Evolutionary conservation across 2,113 vertebrate genomes (phyloP), one percentile per base, ranked within the genome.

Genomic region (Pleuronectes platessa): DNA sequence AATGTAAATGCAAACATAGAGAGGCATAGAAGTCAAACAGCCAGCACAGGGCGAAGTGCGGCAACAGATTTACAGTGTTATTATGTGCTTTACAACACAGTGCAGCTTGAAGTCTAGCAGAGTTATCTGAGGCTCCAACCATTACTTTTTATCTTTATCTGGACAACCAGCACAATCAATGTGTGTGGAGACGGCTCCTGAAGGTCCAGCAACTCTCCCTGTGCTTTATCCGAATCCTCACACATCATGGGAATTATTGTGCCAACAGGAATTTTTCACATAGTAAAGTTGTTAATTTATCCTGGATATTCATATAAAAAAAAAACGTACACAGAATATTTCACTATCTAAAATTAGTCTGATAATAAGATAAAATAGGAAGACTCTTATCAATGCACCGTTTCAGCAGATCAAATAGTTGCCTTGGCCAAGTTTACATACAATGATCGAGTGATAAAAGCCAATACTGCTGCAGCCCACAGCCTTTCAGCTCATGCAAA

Each of bases 101-200:
- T 88, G 86, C 71, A 70, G 66, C 74, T 70, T 74, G 78, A 78
- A 70, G 78, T 79, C 76, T 78, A 60, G 21, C n/a, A 6, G 24
- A 18, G 61, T 64, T 76, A 85, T 81, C 87, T 86, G 21, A 51
- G 63, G 14, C 37, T n/a, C 31, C 54, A 63, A 20, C 12, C 14
- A 17, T 51, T 27, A 37, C 40, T 76, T 84, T 84, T 78, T 61
- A 72, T 83, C 79, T 70, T 89, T 91, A 91, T 91, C 88, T 83
- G 56, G 8, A 51, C 23, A 60, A 75, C 45, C 14, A 45, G 23
- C 27, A 71, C 31, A 81, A 88, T 90, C 87, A 83, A 65, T 86
- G 75, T 80, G 65, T 37, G 31, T 78, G 77, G 71, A 87, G 84
- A 80, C 73, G 87, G 87, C 92, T 84, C 88, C 86, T 78, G 24